Evolutionary conservation across 1,140 invertebrate genomes (phyloP), one percentile per base, ranked within the genome.

Genomic region (Trichomalopsis sarcophagae): DNA sequence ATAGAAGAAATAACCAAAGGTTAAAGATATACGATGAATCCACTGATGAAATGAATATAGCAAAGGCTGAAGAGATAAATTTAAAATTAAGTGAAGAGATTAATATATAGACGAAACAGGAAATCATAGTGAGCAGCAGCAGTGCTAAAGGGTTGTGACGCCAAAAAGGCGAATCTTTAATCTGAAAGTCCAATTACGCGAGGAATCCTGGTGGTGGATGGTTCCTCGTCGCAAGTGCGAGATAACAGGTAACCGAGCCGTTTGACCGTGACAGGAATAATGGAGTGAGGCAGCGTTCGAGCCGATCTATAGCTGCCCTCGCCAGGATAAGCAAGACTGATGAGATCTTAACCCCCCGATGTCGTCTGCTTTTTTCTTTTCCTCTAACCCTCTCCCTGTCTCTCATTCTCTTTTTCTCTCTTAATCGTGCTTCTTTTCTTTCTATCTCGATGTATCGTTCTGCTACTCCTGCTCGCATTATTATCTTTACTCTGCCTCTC

Each of bases 221-320:
- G 30, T 14, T 47, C 62, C 47, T 68, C 71, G 40, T 47, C 40
- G 84, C 17, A 86, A 86, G 80, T 81, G 84, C 68, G 33, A 74
- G 47, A 79, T 78, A 75, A 47, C 62, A 86, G 82, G 85, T 82
- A 84, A 87, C 86, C 82, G 75, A 86, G 68, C 86, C 86, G 84
- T 83, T 89, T 88, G 82, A 88, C 87, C 86, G 84, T 89, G 88
- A 88, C 87, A 86, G 83, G 82, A 89, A 88, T 89, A 89, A 89
- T 87, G 81, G 86, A 89, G 84, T 66, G 82, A 79, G 77, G 68
- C 71, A 47, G 84, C 82, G 82, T 85, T 88, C 82, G 87, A 87
- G 83, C 86, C 87, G 86, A 89, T 88, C 86, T 87, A 78, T 87
- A 87, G 82, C 82, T 79, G 71, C 82, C 84, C 82, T 81, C 71